Conservation (phyloP, 2,113 vertebrate genomes). For the Telmatochromis bifrenatus region DNA sequence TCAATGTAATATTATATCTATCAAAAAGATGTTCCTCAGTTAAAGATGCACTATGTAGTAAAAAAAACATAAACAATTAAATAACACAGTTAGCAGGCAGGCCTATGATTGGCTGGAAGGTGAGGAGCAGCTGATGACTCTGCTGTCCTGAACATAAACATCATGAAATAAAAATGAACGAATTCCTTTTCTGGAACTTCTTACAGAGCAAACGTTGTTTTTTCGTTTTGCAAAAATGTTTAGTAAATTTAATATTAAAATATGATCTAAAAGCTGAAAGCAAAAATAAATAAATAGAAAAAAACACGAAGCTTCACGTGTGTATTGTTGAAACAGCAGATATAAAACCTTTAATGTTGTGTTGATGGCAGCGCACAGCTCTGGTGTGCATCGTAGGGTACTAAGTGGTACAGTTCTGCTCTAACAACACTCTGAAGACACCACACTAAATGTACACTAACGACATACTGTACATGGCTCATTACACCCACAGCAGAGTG, state of each 20-base stretch:
- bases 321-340: not conserved
- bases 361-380: not conserved
- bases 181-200: not conserved
- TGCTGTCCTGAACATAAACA: not conserved
- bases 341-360: not conserved
- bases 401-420: slow-evolving; percentile 43
- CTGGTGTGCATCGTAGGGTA: not conserved
- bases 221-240: not conserved
- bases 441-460: slow-evolving; percentile 52
- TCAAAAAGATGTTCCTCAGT: not conserved
- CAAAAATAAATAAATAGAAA: not conserved
- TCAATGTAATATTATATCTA: not conserved
- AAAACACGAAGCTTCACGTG: accelerated
- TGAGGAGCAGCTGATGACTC: not conserved
- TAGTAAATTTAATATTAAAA: not conserved
- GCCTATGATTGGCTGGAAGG: not conserved
- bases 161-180: not conserved
- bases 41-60: not conserved
- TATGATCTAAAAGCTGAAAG: not conserved
- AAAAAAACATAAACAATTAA: not conserved
- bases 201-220: not conserved
- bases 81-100: not conserved
- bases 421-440: slow-evolving; percentile 48
- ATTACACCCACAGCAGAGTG: slow-evolving; percentile 58
- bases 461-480: slow-evolving; percentile 47